Evolutionary conservation across 2,888 invertebrate species (phyloP).

Genomic region (Helobdella robusta): DNA sequence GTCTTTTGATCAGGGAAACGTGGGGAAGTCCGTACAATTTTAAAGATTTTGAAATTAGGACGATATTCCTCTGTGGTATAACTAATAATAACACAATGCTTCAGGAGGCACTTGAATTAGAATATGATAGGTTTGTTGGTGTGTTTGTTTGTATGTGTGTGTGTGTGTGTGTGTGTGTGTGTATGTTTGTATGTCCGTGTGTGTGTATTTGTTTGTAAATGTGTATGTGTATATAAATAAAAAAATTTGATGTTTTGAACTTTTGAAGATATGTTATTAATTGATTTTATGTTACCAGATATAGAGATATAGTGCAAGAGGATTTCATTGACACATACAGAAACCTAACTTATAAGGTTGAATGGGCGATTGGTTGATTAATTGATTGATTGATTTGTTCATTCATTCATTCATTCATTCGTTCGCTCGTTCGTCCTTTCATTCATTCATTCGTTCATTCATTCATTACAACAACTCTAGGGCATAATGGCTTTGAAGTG

Average conservation of each 20-base stretch:
- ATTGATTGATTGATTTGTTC: too few relatives aligned
- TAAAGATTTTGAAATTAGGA: slow-evolving; percentile 35
- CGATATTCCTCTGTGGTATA: slow-evolving; percentile 46
- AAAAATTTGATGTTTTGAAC: too few relatives aligned
- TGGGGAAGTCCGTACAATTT: slow-evolving; percentile 43
- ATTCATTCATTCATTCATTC: too few relatives aligned
- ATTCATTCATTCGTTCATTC: too few relatives aligned
- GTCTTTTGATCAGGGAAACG: slow-evolving; percentile 36
- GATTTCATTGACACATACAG: slow-evolving; percentile 49
- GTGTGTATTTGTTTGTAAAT: neutral
- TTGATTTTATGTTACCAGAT: slow-evolving; percentile 29
- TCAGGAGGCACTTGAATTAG: slow-evolving; percentile 40
- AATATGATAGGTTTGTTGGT: slow-evolving; percentile 34
- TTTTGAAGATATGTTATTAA: too few relatives aligned
- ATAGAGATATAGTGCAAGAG: slow-evolving; percentile 46
- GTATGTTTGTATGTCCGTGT: neutral
- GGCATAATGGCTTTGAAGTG: slow-evolving; percentile 50
- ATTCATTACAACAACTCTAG: too few relatives aligned
- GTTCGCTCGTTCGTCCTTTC: too few relatives aligned
- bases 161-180: neutral
- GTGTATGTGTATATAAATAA: neutral
- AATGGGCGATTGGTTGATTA: too few relatives aligned
- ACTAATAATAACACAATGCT: slow-evolving; percentile 35
- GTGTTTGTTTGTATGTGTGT: neutral
- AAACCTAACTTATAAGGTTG: slow-evolving; percentile 51